Base-by-base conservation (phyloP, 1,140 invertebrate genomes). In the Zaprionus nigranus region DNA sequence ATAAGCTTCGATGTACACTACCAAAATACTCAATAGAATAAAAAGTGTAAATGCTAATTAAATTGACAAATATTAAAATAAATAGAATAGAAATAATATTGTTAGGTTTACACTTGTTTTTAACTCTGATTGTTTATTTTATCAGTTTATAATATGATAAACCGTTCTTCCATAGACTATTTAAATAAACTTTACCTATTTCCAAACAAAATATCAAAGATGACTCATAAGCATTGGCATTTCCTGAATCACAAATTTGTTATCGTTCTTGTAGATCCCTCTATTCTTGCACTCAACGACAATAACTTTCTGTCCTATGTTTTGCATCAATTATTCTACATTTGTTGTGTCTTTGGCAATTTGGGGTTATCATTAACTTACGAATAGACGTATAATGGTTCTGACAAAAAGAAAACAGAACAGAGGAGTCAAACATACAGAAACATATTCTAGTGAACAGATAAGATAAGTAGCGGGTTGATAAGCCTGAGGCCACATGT, bases 311-410 rank as follows among this genome's bases (percentile, higher is more conserved):
- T 15, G 58, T 49, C 2, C n/a, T 51, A 51, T 64, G 40, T 59
- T 71, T 64, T 72, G 54, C 72, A 87, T 86, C 72, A 79, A 87
- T 87, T 87, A 87, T 71, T 38, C 46, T 28, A 69, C 67, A 63
- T 86, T 82, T 77, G 24, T 56, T 64, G 38, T 71, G 63, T 69
- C 66, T 72, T 30, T 61, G 64, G 13, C 54, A 57, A 58, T 65
- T 62, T 36, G 7, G 43, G 64, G 57, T 65, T 85, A 85, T 86
- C 82, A 79, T 28, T 57, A 58, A 79, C 79, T 82, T 77, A 79
- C 28, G 51, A 57, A 66, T 77, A 77, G 5, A 24, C 11, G 46
- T 12, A 46, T 73, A 63, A 76, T 76, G 81, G 71, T 61, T 67
- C 53, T 76, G 72, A 49, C 64, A 58, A 74, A 70, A 68, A 61